These are phyloP conservation scores for Arctocebus calabarensis DNA, from an alignment of 2,797 vertebrate genomes.

Conservation along the genomic window DNA sequence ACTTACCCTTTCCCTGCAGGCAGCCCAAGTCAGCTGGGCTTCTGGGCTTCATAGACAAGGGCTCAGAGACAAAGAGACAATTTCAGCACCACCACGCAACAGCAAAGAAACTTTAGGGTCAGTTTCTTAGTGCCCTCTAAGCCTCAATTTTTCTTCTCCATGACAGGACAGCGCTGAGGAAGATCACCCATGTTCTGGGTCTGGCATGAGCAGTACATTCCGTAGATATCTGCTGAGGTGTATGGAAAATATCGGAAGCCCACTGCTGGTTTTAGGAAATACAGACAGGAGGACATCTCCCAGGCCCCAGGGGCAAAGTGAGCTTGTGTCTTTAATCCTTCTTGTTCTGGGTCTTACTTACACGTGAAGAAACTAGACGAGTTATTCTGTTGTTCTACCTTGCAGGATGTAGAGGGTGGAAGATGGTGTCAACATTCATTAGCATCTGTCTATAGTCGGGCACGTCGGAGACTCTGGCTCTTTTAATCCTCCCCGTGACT, in stretches of 20 bases:
- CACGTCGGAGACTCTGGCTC: not conserved
- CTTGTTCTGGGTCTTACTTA: not conserved
- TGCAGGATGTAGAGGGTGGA: not conserved
- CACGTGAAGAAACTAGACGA: not conserved
- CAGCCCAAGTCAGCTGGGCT: not conserved
- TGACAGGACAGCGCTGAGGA: not conserved
- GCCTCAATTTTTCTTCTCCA: not conserved
- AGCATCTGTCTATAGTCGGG: not conserved
- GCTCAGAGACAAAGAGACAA: not conserved
- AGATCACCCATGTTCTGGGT: too few relatives aligned
- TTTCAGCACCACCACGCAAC: not conserved
- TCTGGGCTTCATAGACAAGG: not conserved
- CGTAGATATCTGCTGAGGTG: not conserved
- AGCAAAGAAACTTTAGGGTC: not conserved
- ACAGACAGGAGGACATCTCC: not conserved
- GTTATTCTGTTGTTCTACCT: not conserved
- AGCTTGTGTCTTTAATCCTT: not conserved
- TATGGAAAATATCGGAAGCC: not conserved
- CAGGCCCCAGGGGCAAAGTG: not conserved
- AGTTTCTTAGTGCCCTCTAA: not conserved
- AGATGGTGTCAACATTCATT: not conserved
- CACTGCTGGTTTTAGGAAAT: not conserved
- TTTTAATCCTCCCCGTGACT: not conserved
- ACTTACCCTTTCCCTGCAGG: not conserved
- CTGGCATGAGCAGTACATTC: accelerated